Percentiles rank a stretch among this genome's conserved stretches.
phyloP scores from a whole-genome alignment of 2,113 vertebrate species.

The Cebus imitator region DNA sequence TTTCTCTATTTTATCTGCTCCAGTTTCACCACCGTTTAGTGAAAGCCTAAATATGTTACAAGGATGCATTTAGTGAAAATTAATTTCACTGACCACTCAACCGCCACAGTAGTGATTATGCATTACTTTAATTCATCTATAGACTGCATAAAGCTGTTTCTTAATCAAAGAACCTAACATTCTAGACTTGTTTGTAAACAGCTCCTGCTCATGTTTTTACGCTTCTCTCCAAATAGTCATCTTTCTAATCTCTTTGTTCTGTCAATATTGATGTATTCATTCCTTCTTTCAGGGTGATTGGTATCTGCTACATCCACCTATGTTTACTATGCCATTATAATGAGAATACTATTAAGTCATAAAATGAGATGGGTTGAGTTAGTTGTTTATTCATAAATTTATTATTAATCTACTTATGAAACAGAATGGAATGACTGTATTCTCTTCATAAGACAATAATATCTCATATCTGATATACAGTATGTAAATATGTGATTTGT shows the following conservation, averaged over 20 bases:
- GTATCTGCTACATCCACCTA: not conserved
- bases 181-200: not conserved
- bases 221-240: not conserved
- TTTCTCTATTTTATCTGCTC: not conserved
- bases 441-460: not conserved
- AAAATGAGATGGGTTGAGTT: not conserved
- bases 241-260: not conserved
- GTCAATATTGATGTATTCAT: slow-evolving; percentile 16
- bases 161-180: not conserved
- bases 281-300: slow-evolving; percentile 2
- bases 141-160: not conserved
- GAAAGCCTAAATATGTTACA: not conserved
- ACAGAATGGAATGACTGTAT: not conserved
- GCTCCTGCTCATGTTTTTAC: not conserved
- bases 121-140: not conserved
- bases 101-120: not conserved
- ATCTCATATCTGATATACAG: not conserved
- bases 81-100: not conserved
- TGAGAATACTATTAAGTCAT: slow-evolving; percentile 29
- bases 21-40: not conserved
- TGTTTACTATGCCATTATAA: slow-evolving; percentile 1
- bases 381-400: not conserved
- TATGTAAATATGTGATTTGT: not conserved
- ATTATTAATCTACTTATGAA: slow-evolving; percentile 1
- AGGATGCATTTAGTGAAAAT: not conserved